Evolutionary conservation across 1,140 invertebrate species (phyloP).

Genomic region (Pteromalus puparum): DNA sequence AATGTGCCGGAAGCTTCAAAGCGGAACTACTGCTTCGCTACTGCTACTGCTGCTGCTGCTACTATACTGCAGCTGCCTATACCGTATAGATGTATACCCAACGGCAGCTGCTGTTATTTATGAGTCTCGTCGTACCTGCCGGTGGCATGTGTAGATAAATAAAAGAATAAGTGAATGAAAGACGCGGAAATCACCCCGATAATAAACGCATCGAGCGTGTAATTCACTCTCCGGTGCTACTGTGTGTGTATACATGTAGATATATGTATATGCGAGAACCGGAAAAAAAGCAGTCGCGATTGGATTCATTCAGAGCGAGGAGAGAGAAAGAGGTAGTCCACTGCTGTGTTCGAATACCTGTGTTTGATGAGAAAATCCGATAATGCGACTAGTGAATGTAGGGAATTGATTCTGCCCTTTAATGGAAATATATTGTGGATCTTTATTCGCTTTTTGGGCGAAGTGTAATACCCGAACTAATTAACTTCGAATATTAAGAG

Average conservation of each 20-base stretch:
- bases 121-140: background rate
- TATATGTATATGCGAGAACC: background rate
- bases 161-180: background rate
- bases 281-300: constrained; percentile 29
- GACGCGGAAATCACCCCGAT: constrained; percentile 12
- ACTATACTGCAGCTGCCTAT: background rate
- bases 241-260: too few species aligned
- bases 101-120: background rate
- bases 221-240: background rate
- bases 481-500: too few species aligned
- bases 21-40: background rate
- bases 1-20: constrained; percentile 14
- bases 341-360: background rate
- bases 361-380: background rate
- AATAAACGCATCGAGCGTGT: constrained; percentile 6
- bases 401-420: too few species aligned
- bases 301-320: background rate
- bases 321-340: background rate
- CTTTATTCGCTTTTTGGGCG: too few species aligned
- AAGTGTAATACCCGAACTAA: too few species aligned
- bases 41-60: background rate
- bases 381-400: background rate
- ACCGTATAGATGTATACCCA: background rate
- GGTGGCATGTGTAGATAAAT: background rate
- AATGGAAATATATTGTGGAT: too few species aligned